Evolutionary conservation across 2,888 invertebrate species (phyloP).

Genomic region (Macaria notata): DNA sequence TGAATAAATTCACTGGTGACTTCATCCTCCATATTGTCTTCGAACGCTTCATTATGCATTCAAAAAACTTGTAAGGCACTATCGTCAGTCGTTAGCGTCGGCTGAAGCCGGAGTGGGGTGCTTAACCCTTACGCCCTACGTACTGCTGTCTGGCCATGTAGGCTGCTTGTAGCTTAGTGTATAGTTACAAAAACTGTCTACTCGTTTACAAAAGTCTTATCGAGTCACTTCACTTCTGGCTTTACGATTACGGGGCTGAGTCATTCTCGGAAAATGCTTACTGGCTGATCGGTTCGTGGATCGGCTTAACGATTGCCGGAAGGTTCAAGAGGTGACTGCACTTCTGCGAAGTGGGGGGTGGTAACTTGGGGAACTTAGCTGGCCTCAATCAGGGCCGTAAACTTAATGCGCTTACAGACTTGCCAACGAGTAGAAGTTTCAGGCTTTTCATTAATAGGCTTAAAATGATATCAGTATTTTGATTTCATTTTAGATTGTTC

Average conservation of each 20-base stretch:
- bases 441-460: no score
- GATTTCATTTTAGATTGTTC: no score
- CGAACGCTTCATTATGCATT: constrained; percentile 22
- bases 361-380: constrained; percentile 58
- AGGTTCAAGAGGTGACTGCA: constrained; percentile 66
- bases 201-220: constrained; percentile 29
- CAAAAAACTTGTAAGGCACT: constrained; percentile 16
- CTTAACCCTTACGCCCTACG: constrained; percentile 19
- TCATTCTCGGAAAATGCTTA: constrained; percentile 9
- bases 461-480: no score
- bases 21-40: constrained; percentile 20
- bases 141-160: constrained; percentile 19
- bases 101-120: constrained; percentile 25
- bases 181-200: constrained; percentile 26
- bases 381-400: constrained; percentile 51
- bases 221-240: constrained; percentile 18
- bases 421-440: constrained; percentile 40
- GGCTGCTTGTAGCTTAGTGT: constrained; percentile 23
- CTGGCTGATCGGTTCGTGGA: constrained; percentile 20
- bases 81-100: constrained; percentile 29
- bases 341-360: constrained; percentile 55
- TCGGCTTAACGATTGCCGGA: constrained; percentile 18
- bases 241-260: constrained; percentile 16
- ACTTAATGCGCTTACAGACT: constrained; percentile 48
- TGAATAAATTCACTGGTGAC: constrained; percentile 11